These are phyloP conservation scores for Odontamblyopus rebecca DNA, from an alignment of 2,797 vertebrate species.

Conservation along the genomic window DNA sequence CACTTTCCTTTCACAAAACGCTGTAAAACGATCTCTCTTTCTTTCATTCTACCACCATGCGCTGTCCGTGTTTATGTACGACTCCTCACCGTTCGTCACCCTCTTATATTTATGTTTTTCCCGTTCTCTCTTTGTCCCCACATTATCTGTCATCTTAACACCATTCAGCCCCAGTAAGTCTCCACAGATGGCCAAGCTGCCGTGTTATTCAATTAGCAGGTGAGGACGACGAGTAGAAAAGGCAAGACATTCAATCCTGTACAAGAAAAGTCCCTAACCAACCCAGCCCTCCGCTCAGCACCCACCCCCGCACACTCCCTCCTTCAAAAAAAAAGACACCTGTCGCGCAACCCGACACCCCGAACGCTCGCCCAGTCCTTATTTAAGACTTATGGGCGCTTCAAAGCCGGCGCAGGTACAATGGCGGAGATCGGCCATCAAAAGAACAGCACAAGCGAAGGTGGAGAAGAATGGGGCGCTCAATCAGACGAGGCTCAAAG, in stretches of 20 bases:
- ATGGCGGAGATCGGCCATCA: conserved; percentile 66
- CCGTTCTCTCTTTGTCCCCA: conserved; percentile 28
- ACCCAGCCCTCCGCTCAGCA: conserved; percentile 17
- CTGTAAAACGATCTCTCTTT: background rate
- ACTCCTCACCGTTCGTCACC: conserved; percentile 15
- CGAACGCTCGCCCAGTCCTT: conserved; percentile 73
- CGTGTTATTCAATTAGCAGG: conserved; percentile 77
- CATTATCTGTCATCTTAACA: conserved; percentile 65
- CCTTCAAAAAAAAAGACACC: conserved; percentile 76
- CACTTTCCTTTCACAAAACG: background rate
- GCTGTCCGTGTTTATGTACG: conserved; percentile 6
- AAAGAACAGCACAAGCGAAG: conserved; percentile 80
- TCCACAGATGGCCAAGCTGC: conserved; percentile 73
- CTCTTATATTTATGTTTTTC: conserved; percentile 23
- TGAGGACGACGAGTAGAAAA: conserved; percentile 57
- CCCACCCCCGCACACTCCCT: conserved; percentile 73
- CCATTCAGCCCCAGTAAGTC: conserved; percentile 70
- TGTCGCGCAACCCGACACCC: conserved; percentile 73
- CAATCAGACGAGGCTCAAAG: conserved; percentile 76
- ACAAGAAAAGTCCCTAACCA: conserved; percentile 52
- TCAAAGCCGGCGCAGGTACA: conserved; percentile 79
- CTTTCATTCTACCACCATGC: background rate
- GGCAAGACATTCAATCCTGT: conserved; percentile 59
- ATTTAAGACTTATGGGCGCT: conserved; percentile 79
- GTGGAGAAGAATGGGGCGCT: conserved; percentile 71